These are phyloP conservation scores for Lamellibrachia luymesi DNA, from an alignment of 1,140 invertebrate species.

Conservation along the genomic window DNA sequence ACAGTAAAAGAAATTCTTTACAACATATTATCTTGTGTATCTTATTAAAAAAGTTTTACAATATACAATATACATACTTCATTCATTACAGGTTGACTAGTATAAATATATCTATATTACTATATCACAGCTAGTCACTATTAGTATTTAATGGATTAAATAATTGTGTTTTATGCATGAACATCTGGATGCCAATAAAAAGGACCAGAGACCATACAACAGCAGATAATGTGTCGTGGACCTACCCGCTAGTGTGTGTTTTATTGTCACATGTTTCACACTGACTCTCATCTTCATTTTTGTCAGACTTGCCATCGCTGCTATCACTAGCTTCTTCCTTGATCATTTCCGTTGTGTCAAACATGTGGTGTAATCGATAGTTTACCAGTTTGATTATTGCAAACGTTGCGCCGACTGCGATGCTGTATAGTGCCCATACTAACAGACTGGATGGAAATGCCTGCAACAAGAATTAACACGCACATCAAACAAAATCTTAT, in stretches of 20 bases:
- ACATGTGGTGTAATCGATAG: slow-evolving; percentile 88
- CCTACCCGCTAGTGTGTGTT: background rate
- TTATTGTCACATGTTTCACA: slow-evolving; percentile 10
- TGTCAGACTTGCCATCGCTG: slow-evolving; percentile 18
- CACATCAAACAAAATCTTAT: background rate
- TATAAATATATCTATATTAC: too few relatives aligned
- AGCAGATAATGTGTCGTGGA: background rate
- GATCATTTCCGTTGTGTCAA: slow-evolving; percentile 89
- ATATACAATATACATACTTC: too few relatives aligned
- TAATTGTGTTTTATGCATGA: background rate
- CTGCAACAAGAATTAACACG: slow-evolving; percentile 61
- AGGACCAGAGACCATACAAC: background rate
- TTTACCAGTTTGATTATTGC: slow-evolving; percentile 84
- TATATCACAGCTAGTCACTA: too few relatives aligned
- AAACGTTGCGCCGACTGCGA: slow-evolving; percentile 77
- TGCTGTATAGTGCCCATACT: slow-evolving; percentile 86
- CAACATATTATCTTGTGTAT: too few relatives aligned
- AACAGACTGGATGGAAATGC: slow-evolving; percentile 80
- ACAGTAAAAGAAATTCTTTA: too few relatives aligned
- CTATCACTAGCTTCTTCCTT: slow-evolving; percentile 47
- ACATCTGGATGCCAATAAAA: background rate
- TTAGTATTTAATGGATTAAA: background rate
- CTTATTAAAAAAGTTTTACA: too few relatives aligned
- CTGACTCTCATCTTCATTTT: slow-evolving; percentile 20
- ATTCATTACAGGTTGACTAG: too few relatives aligned